Conservation (phyloP, 2,797 vertebrate genomes). For the Semaprochilodus insignis region DNA sequence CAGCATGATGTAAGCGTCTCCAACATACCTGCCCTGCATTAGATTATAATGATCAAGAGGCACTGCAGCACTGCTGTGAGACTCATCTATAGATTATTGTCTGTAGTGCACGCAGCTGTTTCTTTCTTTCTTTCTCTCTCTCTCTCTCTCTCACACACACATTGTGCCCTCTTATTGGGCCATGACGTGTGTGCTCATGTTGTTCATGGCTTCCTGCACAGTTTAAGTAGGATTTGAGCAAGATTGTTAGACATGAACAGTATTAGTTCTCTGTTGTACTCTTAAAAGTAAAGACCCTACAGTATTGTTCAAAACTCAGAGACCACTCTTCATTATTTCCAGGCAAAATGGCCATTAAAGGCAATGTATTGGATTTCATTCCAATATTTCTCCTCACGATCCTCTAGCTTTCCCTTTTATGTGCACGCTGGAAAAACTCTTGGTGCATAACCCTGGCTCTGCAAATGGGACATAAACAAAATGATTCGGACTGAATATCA, state of each 20-base stretch:
- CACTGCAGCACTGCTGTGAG: neutral
- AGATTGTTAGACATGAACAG: conserved; percentile 51
- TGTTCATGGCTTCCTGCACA: conserved; percentile 81
- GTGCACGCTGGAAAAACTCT: no score
- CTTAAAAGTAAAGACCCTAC: neutral
- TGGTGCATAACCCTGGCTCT: no score
- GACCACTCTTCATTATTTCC: no score
- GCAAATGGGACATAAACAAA: no score
- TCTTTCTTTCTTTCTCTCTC: neutral
- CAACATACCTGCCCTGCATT: neutral
- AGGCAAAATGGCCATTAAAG: no score
- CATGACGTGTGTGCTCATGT: conserved; percentile 68
- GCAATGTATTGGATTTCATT: no score
- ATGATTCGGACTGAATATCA: no score
- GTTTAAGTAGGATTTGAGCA: conserved; percentile 80
- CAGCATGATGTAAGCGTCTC: conserved; percentile 2
- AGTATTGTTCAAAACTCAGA: no score
- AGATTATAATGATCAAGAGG: neutral
- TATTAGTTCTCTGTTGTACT: conserved; percentile 52
- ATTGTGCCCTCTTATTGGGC: conserved; percentile 31
- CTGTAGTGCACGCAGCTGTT: neutral
- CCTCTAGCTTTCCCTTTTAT: no score
- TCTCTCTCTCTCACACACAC: neutral
- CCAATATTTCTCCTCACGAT: no score
- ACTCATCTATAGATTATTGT: neutral